Evolutionary conservation across 2,797 vertebrate species (phyloP).

Genomic region (Gouania willdenowi): DNA sequence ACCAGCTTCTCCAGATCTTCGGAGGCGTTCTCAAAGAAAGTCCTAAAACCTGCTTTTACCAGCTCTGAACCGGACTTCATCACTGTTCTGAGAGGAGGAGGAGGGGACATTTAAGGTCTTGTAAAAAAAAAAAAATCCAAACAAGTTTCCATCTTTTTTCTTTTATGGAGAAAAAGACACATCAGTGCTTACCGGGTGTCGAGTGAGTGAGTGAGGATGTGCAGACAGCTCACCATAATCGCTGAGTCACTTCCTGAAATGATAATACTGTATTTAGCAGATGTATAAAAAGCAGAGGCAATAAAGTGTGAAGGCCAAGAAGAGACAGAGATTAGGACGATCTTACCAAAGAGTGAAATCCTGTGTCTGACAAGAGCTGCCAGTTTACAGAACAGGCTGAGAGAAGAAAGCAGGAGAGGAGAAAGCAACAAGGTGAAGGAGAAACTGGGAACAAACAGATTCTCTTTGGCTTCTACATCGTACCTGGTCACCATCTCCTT

Average conservation of each 20-base stretch:
- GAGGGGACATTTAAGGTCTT: neutral
- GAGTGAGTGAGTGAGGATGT: constrained; percentile 92
- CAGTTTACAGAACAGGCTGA: constrained; percentile 97
- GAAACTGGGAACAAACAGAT: neutral
- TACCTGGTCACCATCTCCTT: constrained; percentile 99
- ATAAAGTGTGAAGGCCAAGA: neutral
- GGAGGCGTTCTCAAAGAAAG: constrained; percentile 93
- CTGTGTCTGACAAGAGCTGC: constrained; percentile 98
- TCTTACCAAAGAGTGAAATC: constrained; percentile 99
- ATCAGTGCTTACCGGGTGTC: constrained; percentile 85
- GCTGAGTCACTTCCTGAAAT: constrained; percentile 87
- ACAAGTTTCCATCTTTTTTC: neutral
- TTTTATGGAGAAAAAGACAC: no score
- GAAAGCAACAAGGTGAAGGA: constrained; percentile 45
- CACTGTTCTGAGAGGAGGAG: constrained; percentile 79
- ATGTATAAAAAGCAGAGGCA: constrained; percentile 7
- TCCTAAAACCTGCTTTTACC: constrained; percentile 88
- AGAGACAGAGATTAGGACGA: constrained; percentile 8
- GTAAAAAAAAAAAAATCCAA: no score
- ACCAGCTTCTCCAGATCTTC: constrained; percentile 93
- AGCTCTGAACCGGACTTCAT: constrained; percentile 98
- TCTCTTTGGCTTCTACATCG: neutral
- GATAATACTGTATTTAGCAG: constrained; percentile 8
- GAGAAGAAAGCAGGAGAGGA: constrained; percentile 46
- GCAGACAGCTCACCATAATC: constrained; percentile 95